Evolutionary conservation across 2,888 invertebrate genomes (phyloP), one percentile per base, ranked within the genome.

Genomic region (Drosophila tripunctata): DNA sequence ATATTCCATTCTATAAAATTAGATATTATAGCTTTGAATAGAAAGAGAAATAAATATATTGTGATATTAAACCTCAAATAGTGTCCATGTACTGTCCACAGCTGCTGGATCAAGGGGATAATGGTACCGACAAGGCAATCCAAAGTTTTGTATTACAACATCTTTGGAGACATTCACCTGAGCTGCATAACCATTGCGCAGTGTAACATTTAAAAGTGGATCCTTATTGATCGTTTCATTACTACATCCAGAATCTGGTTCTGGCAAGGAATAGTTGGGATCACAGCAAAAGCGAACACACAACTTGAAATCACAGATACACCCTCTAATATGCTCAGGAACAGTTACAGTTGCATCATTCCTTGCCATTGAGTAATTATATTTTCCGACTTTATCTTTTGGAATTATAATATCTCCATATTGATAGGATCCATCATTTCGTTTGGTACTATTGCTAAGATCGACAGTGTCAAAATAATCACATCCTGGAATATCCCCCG

Each of bases 401-500:
- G 80, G 69, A 50, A 87, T 80, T n/a, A 75, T n/a, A 10, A 83
- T 43, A 7, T 71, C 74, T 2, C 70, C 65, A 51, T 74, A 74
- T 1, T 56, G 22, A 44, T 87, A 81, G 3, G 74, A 75, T 17
- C 83, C 87, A 55, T 87, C 69, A 0, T 14, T 0, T 6, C 69
- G 47, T 19, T 24, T 35, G 0, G 4, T 5, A 7, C 75, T 75
- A 6, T 30, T 50, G 0, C 64, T 63, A 14, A 89, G 71, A 38
- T 82, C 61, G 6, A 80, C 73, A 4, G 82, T 74, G 38, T 86
- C 79, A 8, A 60, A 58, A 35, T 55, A 82, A 12, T 61, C 60
- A 24, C 87, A 87, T 5, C 24, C 17, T 5, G 41, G 33, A 22
- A 67, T 67, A 17, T 58, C 19, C 94, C 95, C 94, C 90, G 8